phyloP scores from a whole-genome alignment of 2,113 vertebrate genomes.

The Semnornis frantzii region DNA sequence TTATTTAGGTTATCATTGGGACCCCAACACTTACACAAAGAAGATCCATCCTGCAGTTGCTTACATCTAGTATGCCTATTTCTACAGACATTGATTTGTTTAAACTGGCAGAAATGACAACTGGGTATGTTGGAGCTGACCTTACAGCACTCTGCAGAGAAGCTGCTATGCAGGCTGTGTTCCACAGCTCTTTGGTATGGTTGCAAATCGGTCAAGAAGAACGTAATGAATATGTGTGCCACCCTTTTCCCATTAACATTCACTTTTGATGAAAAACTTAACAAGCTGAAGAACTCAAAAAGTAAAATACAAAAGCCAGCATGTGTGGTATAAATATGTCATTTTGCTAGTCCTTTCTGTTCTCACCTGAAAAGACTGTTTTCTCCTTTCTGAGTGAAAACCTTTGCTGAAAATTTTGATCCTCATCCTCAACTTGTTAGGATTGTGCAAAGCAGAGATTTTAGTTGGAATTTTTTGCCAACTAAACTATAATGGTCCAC shows the following conservation, averaged over 20 bases:
- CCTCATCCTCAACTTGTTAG: neutral
- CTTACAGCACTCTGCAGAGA: slow-evolving; percentile 91
- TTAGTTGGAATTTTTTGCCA: neutral
- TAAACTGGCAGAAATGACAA: slow-evolving; percentile 85
- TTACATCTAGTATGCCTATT: slow-evolving; percentile 84
- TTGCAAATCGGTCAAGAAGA: neutral
- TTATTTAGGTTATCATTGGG: slow-evolving; percentile 86
- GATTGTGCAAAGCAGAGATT: neutral
- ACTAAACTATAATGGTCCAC: neutral
- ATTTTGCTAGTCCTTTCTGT: neutral
- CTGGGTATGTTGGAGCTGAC: slow-evolving; percentile 93
- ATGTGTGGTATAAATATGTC: neutral
- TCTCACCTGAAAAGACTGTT: neutral
- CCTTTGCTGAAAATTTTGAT: neutral
- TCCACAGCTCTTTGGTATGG: slow-evolving; percentile 80
- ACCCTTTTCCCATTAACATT: neutral
- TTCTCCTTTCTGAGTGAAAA: neutral
- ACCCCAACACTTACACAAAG: slow-evolving; percentile 87
- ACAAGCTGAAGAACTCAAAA: neutral
- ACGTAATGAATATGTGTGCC: neutral
- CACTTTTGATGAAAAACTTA: neutral
- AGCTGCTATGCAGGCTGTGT: slow-evolving; percentile 86
- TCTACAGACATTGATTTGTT: slow-evolving; percentile 72
- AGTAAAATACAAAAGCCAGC: neutral
- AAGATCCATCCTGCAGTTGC: slow-evolving; percentile 81